Conservation (phyloP, 1,140 invertebrate genomes). For the Parasteatoda tepidariorum region DNA sequence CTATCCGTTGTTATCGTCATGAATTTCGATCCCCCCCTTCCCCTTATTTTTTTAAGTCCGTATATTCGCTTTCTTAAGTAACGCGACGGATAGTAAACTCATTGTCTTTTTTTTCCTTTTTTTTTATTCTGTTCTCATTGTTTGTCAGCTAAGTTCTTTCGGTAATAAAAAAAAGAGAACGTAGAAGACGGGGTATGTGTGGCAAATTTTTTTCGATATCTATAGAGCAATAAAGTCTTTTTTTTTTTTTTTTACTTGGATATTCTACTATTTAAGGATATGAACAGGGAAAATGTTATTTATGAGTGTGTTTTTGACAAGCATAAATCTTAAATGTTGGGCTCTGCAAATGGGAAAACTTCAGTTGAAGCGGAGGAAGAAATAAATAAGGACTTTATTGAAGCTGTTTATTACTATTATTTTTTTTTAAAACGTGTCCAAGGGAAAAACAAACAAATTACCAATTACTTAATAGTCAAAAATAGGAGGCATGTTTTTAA, state of each 20-base stretch:
- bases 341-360: not conserved
- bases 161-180: not conserved
- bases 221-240: not conserved
- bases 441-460: too few relatives aligned
- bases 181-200: not conserved
- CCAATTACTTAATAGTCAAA: too few relatives aligned
- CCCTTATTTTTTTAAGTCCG: too few relatives aligned
- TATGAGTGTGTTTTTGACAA: not conserved
- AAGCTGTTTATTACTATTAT: too few relatives aligned
- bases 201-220: not conserved
- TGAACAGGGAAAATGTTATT: not conserved
- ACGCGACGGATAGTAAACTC: not conserved
- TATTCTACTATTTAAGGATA: not conserved
- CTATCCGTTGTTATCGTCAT: not conserved
- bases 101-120: not conserved
- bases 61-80: too few relatives aligned
- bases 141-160: not conserved
- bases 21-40: not conserved
- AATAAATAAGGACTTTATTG: not conserved
- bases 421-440: too few relatives aligned
- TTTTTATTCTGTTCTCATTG: too few relatives aligned
- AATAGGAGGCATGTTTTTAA: too few relatives aligned
- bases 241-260: not conserved
- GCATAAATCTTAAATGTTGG: not conserved
- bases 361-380: not conserved